Evolutionary conservation across 2,888 invertebrate genomes (phyloP), one percentile per base, ranked within the genome.

Genomic region (Dicroscelio sp.): DNA sequence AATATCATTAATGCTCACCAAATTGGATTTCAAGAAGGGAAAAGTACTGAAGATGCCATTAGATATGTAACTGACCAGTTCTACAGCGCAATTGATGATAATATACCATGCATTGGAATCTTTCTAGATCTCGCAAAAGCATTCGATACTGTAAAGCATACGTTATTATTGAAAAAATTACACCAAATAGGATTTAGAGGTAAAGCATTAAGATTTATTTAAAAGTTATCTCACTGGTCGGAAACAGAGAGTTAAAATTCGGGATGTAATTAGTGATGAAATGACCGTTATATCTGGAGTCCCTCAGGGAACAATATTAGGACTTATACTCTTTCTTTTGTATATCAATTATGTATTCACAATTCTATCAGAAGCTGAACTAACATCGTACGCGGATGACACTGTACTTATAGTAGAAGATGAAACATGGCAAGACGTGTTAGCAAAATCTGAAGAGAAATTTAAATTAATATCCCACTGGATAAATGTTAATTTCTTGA

Each of bases 291-390:
- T 27, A 17, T 65, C 30, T 30, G 79, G 79, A 27, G 79, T 79
- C n/a, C 79, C 79, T 14, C 65, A 65, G 31, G 79, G 65, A 6
- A 65, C 79, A 65, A 79, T 79, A 4, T 48, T 65, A 20, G 65
- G 63, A n/a, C 60, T 30, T 1, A 65, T 79, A 43, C 48, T 65
- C 27, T 79, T 78, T 27, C 55, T 58, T 30, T 30, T 52, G 23
- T 76, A 76, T 25, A 52, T 52, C 30, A 76, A 76, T 33, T 55
- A 76, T 63, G 23, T 78, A 17, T 78, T 38, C 23, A 6, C 35
- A 20, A 14, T 78, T 31, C 27, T 63, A 10, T 17, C 33, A 25
- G 33, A 82, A 20, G 69, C 20, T 1, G 48, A 71, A 12, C 17
- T 71, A 3, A 27, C 48, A n/a, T 38, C 48, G 3, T 69, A 35